Evolutionary conservation across 2,797 vertebrate genomes (phyloP), one percentile per base, ranked within the genome.

Genomic region (Anguilla anguilla): DNA sequence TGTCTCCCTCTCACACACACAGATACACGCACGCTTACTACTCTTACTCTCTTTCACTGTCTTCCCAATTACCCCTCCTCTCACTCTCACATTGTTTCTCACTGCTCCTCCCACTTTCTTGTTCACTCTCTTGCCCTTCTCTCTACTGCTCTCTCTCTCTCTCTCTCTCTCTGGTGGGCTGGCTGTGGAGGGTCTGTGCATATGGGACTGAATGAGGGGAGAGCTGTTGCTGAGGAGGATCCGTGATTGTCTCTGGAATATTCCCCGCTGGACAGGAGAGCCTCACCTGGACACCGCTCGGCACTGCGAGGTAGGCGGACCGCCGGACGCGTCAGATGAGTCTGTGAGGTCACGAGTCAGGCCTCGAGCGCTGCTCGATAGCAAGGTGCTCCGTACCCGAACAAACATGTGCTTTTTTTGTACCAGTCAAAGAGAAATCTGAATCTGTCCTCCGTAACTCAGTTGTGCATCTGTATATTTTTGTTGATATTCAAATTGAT

Each of bases 11-110:
- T 61, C 53, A 72, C 72, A 25, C 46, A 83, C 43, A 67, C 22
- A 67, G 5, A 67, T 7, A 67, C 22, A n/a, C 2, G 17, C 59
- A 25, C 61, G 7, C 61, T 67, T 67, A 39, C 10, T 6, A 39
- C 69, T 74, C 69, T 74, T 39, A 25, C 49, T 69, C 17, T 51
- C 83, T 53, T 49, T 74, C 31, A 39, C 25, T 88, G 31, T 74
- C 67, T 84, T 49, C 83, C 87, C 83, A 74, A 31, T 74, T 74
- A 74, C 69, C 31, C 31, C 69, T 74, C 28, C 19, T 35, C 49
- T 43, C 59, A 69, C 22, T 72, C 85, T n/a, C 87, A 59, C 87
- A 59, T 83, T 72, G 64, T 85, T 31, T 69, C n/a, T 77, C 61
- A 43, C 46, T 35, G 9, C 28, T 74, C 69, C 28, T 74, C 74